A percentile compares a stretch with the other conserved stretches of the same genome.
phyloP scores from a whole-genome alignment of 2,888 invertebrate genomes.

The Geotrupes spiniger region DNA sequence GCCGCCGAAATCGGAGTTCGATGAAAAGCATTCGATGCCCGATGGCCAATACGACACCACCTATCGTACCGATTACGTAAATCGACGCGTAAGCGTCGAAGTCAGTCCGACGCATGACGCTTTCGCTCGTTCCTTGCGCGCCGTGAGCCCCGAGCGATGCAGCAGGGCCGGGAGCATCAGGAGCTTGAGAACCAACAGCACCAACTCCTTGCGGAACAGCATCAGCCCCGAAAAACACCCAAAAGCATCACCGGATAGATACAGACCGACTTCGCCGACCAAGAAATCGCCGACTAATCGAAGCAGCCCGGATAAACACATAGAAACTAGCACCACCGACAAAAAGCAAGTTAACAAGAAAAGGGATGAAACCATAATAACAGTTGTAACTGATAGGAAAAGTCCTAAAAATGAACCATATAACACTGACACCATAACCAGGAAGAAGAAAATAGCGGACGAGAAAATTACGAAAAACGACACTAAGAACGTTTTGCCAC shows the following conservation, averaged over 20 bases:
- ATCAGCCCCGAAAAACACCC: constrained; percentile 44
- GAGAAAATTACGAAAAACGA: constrained; percentile 1
- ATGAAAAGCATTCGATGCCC: constrained; percentile 39
- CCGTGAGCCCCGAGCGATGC: constrained; percentile 58
- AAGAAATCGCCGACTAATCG: constrained; percentile 24
- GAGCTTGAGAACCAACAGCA: constrained; percentile 51
- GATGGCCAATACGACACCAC: constrained; percentile 60
- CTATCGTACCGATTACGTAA: constrained; percentile 58
- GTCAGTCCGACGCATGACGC: constrained; percentile 72
- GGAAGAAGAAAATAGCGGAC: constrained; percentile 16
- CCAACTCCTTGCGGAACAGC: constrained; percentile 56
- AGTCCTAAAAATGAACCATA: neutral
- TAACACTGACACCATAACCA: constrained; percentile 35
- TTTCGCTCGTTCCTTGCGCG: constrained; percentile 70
- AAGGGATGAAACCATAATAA: too few relatives aligned
- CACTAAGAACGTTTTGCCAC: constrained; percentile 29
- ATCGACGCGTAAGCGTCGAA: constrained; percentile 57
- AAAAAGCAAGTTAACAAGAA: too few relatives aligned
- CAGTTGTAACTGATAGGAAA: constrained; percentile 8
- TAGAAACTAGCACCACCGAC: neutral
- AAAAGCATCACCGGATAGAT: constrained; percentile 23
- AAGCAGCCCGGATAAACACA: constrained; percentile 9
- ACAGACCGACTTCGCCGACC: constrained; percentile 29
- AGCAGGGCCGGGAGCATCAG: constrained; percentile 55
- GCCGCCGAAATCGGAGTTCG: constrained; percentile 40